These are phyloP conservation scores for Phataginus tetradactyla DNA, from an alignment of 2,797 vertebrate genomes.

Conservation along the genomic window DNA sequence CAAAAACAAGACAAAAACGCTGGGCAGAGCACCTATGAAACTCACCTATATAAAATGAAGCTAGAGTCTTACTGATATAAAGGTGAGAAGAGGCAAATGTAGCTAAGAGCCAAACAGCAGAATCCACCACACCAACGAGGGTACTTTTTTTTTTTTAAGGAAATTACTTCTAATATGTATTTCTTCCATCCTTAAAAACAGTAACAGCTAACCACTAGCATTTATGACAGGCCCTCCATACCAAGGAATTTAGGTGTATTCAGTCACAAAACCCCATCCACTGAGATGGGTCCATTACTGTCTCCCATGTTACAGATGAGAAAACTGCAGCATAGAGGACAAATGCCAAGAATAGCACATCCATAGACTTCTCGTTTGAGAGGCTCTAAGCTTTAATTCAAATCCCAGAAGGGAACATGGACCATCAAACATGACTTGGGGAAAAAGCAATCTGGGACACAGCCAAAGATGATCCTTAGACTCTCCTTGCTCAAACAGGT, in stretches of 20 bases:
- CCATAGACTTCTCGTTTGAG: background rate
- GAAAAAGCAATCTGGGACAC: too few relatives aligned
- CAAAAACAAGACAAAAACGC: background rate
- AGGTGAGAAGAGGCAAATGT: background rate
- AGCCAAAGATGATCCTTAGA: background rate
- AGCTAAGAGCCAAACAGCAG: background rate
- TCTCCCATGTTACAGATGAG: background rate
- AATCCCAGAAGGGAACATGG: background rate
- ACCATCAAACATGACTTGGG: background rate
- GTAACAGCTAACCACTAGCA: background rate
- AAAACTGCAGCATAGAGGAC: background rate
- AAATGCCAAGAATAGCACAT: background rate
- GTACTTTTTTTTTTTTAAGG: background rate
- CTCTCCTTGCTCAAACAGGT: background rate
- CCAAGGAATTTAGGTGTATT: rapidly evolving
- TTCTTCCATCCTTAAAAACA: background rate
- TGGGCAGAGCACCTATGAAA: background rate
- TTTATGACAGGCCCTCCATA: background rate
- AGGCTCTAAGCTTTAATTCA: background rate
- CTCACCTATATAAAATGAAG: background rate
- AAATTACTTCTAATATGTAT: background rate
- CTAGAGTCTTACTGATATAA: background rate
- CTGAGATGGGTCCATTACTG: rapidly evolving
- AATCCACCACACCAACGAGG: background rate
- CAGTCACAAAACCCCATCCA: background rate